Base-by-base conservation (phyloP, 2,113 vertebrate species). In the Tamias sibiricus region DNA sequence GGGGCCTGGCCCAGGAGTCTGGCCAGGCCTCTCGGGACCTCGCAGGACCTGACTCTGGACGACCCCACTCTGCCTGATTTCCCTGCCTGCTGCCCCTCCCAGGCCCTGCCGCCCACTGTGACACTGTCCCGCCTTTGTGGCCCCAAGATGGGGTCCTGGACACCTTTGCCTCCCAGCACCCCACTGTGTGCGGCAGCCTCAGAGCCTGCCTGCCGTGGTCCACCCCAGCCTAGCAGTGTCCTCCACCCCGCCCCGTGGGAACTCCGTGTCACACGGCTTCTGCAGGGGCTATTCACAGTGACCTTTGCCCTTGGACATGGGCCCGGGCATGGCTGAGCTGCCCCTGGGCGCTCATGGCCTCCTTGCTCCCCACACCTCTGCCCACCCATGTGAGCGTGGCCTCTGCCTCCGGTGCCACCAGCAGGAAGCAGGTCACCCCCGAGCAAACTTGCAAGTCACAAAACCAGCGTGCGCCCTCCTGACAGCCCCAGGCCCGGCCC, bases 291-390 rank as follows among this genome's bases (percentile, higher is more conserved):
- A 0, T 30, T 19, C 49, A 6, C 22, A 42, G 52, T 6, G 40
- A 64, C 12, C 66, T 26, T 52, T 28, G n/a, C 52, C 35, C 68
- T n/a, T 37, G 32, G 49, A 30, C 1, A 1, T 32, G 71, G 30
- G 24, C 32, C 12, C 72, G 5, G 52, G 2, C 10, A 19, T 22
- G n/a, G 0, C 11, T 22, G 37, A 13, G 11, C 71, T 83, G 30
- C 26, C 10, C 52, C 8, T 1, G 26, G 40, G 19, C 1, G 1
- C 19, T 42, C 3, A 4, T 0, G 13, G 19, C 19, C 32, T 9
- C 42, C 69, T 20, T 32, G 9, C 4, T 47, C 24, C 16, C 77
- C 77, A 20, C 9, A 1, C 30, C 37, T 26, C 42, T 35, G 64
- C 64, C 75, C 12, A 1, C 26, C n/a, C 14, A 7, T 30, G 1